Conservation (phyloP, 2,888 invertebrate genomes). For the Esperia sulphurella region DNA sequence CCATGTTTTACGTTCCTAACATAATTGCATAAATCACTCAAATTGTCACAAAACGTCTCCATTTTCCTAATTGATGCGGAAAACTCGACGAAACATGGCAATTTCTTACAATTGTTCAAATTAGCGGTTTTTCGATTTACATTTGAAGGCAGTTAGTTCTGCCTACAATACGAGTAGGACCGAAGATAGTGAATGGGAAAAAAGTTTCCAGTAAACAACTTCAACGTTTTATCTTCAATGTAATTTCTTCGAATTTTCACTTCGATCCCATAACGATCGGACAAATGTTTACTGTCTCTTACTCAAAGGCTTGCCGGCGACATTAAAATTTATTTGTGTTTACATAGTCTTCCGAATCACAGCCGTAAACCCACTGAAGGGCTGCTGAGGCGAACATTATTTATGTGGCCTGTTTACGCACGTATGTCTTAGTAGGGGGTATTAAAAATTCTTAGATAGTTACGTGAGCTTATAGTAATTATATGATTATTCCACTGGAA, state of each 20-base stretch:
- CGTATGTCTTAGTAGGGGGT: neutral
- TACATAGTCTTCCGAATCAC: neutral
- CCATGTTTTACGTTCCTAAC: no score
- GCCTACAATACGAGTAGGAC: no score
- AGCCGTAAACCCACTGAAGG: neutral
- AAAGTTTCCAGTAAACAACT: no score
- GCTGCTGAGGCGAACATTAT: neutral
- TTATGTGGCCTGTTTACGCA: neutral
- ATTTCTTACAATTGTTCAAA: slow-evolving; percentile 1
- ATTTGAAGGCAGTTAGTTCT: neutral
- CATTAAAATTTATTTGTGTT: neutral
- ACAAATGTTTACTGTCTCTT: no score
- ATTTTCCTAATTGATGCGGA: slow-evolving; percentile 9
- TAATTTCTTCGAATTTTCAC: no score
- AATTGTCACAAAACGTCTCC: neutral
- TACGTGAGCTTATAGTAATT: no score
- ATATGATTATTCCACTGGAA: no score
- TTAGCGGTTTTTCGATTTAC: neutral
- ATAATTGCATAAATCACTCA: neutral
- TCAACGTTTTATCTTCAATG: no score
- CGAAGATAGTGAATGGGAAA: no score
- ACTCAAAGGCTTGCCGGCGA: neutral
- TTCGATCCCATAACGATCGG: no score
- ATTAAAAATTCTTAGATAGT: neutral
- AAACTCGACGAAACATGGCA: slow-evolving; percentile 10